Conservation (phyloP, 2,888 invertebrate species). For the Branchellion lobata region DNA sequence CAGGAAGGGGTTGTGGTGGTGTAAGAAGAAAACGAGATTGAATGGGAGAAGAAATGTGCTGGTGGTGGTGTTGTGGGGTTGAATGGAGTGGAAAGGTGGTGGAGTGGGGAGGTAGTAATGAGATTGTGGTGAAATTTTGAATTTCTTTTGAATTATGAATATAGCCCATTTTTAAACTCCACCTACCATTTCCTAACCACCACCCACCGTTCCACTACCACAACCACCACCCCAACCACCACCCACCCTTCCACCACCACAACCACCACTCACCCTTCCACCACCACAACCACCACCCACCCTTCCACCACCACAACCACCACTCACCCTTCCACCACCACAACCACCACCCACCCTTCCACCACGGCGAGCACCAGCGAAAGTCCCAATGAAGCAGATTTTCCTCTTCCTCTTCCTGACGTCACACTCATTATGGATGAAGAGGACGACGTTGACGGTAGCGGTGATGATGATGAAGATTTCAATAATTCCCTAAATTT, state of each 20-base stretch:
- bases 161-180: no score
- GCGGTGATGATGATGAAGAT: neutral
- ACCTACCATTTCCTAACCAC: no score
- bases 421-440: constrained; percentile 68
- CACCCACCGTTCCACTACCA: no score
- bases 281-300: no score
- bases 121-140: neutral
- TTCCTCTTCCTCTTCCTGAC: constrained; percentile 93
- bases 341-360: constrained; percentile 63
- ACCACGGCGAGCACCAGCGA: constrained; percentile 72
- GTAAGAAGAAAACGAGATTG: neutral
- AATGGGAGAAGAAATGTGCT: neutral
- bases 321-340: constrained; percentile 64
- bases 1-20: neutral
- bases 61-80: neutral
- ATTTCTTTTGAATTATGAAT: neutral
- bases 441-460: neutral
- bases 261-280: no score
- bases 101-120: neutral
- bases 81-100: no score
- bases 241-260: no score
- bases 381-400: constrained; percentile 93
- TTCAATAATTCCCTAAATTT: neutral
- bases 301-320: no score
- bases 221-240: no score